Percentiles rank a stretch among this genome's conserved stretches.
Conservation (phyloP, 2,888 invertebrate species). For the Helobdella robusta region DNA sequence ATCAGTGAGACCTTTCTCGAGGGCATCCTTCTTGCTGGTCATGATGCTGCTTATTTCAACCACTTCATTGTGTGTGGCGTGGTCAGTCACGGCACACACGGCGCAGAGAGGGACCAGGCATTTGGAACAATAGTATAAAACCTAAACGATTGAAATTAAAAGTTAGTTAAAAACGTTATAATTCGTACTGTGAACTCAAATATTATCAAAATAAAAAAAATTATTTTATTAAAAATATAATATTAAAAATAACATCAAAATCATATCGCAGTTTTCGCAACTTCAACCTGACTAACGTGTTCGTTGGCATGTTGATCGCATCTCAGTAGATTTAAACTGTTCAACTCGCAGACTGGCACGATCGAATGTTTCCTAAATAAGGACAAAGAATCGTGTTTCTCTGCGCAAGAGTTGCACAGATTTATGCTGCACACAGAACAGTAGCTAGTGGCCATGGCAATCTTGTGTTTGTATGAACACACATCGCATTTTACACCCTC, state of each 20-base stretch:
- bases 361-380: background rate
- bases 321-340: background rate
- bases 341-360: background rate
- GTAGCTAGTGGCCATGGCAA: no score
- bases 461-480: no score
- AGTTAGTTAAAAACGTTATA: background rate
- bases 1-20: slow-evolving; percentile 25
- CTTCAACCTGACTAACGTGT: background rate
- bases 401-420: background rate
- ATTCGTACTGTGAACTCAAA: background rate
- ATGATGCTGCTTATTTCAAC: slow-evolving; percentile 29
- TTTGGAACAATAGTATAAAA: slow-evolving; percentile 32
- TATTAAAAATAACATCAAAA: background rate
- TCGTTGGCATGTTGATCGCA: background rate
- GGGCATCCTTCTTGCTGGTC: slow-evolving; percentile 30
- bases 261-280: no score
- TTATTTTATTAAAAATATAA: background rate
- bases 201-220: background rate
- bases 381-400: background rate
- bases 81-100: slow-evolving; percentile 34
- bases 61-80: slow-evolving; percentile 30
- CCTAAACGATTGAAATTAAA: slow-evolving; percentile 5
- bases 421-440: background rate
- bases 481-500: no score
- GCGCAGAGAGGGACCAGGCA: slow-evolving; percentile 33